A percentile compares a stretch with the other conserved stretches of the same genome.
phyloP scores from a whole-genome alignment of 2,797 vertebrate species.

The Sebastiscus albofasciatus region DNA sequence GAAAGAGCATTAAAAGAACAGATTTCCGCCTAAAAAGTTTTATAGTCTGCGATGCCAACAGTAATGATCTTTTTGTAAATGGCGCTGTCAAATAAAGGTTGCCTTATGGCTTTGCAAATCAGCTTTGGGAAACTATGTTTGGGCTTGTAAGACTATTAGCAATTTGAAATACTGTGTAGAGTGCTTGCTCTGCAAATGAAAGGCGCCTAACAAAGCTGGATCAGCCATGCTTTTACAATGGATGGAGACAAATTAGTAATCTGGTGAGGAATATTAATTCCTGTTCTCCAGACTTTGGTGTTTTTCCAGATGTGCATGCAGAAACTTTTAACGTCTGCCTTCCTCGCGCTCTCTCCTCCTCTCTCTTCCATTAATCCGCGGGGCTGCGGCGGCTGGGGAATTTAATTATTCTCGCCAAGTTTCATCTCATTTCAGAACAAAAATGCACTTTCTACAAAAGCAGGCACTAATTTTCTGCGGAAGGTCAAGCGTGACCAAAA shows the following conservation, averaged over 20 bases:
- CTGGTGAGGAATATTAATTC: slow-evolving; percentile 60
- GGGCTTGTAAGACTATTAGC: slow-evolving; percentile 36
- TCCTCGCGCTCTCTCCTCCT: neutral
- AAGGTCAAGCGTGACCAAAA: slow-evolving; percentile 62
- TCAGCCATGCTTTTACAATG: slow-evolving; percentile 44
- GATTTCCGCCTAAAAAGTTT: neutral
- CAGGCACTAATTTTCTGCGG: slow-evolving; percentile 45
- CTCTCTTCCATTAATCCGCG: slow-evolving; percentile 57
- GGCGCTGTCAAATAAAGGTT: slow-evolving; percentile 20
- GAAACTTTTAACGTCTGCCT: slow-evolving; percentile 37
- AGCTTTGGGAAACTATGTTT: slow-evolving; percentile 31
- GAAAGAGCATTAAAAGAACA: slow-evolving; percentile 3
- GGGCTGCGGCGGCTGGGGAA: slow-evolving; percentile 18
- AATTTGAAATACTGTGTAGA: slow-evolving; percentile 42
- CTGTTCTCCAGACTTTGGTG: slow-evolving; percentile 48
- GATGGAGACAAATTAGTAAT: slow-evolving; percentile 60
- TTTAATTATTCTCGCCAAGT: slow-evolving; percentile 66
- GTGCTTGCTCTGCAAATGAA: slow-evolving; percentile 55
- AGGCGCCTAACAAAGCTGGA: slow-evolving; percentile 49
- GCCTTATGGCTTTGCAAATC: slow-evolving; percentile 27
- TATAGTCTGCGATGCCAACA: neutral
- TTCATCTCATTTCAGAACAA: slow-evolving; percentile 60
- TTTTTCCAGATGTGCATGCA: slow-evolving; percentile 61
- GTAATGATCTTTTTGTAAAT: slow-evolving; percentile 22
- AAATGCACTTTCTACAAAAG: slow-evolving; percentile 63